Conservation (phyloP, 2,797 vertebrate genomes). For the Peromyscus eremicus region DNA sequence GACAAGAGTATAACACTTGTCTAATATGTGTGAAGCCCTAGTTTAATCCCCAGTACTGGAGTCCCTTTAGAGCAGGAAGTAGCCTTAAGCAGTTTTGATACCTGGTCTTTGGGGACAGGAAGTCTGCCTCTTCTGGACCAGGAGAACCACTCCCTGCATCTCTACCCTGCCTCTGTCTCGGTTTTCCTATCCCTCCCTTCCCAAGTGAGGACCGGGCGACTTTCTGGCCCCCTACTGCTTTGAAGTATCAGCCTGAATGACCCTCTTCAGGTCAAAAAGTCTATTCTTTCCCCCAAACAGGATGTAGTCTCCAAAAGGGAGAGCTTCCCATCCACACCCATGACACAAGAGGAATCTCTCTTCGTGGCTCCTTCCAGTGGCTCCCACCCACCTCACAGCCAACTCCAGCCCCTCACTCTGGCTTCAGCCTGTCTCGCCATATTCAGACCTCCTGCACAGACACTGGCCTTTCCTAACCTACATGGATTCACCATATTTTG, state of each 20-base stretch:
- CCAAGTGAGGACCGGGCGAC: neutral
- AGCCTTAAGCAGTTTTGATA: neutral
- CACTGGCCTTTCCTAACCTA: neutral
- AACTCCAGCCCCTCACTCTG: neutral
- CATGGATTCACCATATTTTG: neutral
- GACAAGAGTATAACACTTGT: neutral
- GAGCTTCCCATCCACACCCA: neutral
- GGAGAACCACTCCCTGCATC: neutral
- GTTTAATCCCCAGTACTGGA: no score
- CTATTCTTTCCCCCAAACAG: neutral
- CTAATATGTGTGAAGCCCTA: neutral
- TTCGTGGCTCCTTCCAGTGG: neutral
- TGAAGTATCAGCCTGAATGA: neutral
- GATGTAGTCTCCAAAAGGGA: neutral
- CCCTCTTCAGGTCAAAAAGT: neutral
- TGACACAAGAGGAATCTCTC: neutral
- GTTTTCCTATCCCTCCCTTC: neutral
- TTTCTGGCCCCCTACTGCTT: neutral
- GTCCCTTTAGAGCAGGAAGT: neutral
- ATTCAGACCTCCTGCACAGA: constrained; percentile 11
- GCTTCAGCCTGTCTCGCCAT: neutral
- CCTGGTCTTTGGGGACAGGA: neutral
- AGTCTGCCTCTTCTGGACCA: neutral
- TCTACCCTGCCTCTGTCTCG: neutral
- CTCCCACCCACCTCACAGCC: neutral